Base-by-base conservation (phyloP, 30 jellyfish, hydroid and myxozoan genomes). In the Rhopilema esculentum region DNA sequence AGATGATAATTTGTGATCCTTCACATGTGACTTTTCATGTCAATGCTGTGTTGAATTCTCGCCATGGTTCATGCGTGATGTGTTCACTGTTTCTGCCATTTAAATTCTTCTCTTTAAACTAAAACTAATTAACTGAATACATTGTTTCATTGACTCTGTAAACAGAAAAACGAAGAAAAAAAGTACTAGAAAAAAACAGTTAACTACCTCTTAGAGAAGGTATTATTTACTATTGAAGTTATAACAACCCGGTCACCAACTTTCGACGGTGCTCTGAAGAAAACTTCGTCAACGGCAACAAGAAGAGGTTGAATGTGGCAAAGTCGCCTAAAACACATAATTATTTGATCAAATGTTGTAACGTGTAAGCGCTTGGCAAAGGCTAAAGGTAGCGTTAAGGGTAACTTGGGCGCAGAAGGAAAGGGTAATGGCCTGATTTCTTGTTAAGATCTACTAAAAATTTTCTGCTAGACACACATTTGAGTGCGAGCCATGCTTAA, bases 231-330 rank as follows among this genome's bases (percentile, higher is more conserved):
- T 76, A 90, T 79, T 1, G 98, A 86, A 48, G 80, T 86, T 73
- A 92, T 87, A 1, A 92, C 97, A 33, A 87, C 89, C 31, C 98
- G 84, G 61, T 92, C 98, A 31, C 98, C 98, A 73, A 92, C 98
- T 49, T 76, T 86, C 24, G 98, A 92, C 0, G 98, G 97, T 51
- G 91, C 98, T 78, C 98, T 69, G 83, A 92, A 92, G 73, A 92
- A 85, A 8, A 92, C 98, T 79, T 92, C 98, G 79, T 92, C 98
- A 9, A 92, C 98, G 0, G 98, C 88, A 22, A 92, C 83, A 61
- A 92, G 85, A 18, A 77, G 62, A 0, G 98, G 93, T 25, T 63
- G 96, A 8, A 83, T 27, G 61, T 80, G 90, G 70, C 97, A 92
- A 31, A 92, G 91, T 24, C 98, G 84, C 81, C 98, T 92, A 31